phyloP scores from a whole-genome alignment of 2,113 vertebrate species.

The Ailurus styani region DNA sequence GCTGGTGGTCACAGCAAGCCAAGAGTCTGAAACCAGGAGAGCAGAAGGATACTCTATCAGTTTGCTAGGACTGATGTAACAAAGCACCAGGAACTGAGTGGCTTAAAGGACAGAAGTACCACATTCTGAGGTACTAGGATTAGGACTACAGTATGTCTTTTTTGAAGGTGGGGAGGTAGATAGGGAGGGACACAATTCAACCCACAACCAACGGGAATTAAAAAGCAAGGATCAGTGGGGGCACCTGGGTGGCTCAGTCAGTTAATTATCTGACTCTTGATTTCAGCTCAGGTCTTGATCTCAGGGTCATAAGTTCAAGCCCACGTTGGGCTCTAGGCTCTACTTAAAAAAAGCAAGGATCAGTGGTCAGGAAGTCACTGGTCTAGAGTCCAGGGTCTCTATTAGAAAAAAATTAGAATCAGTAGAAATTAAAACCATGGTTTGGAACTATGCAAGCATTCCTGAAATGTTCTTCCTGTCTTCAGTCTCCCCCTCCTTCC shows the following conservation, averaged over 20 bases:
- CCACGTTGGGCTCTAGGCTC: not conserved
- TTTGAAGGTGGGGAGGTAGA: accelerated
- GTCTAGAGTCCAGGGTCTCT: not conserved
- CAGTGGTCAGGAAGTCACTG: not conserved
- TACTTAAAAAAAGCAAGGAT: not conserved
- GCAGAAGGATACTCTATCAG: not conserved
- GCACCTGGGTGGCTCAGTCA: not conserved
- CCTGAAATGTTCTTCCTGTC: not conserved
- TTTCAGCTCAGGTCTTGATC: not conserved
- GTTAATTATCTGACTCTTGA: not conserved
- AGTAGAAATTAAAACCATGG: not conserved
- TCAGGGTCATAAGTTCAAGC: not conserved
- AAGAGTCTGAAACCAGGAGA: not conserved
- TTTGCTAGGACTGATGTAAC: not conserved
- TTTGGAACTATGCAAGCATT: not conserved
- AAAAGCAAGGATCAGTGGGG: not conserved
- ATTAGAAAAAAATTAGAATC: not conserved
- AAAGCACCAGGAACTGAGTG: not conserved
- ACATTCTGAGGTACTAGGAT: not conserved
- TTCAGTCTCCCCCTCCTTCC: not conserved
- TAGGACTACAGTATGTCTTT: not conserved
- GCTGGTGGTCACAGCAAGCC: not conserved
- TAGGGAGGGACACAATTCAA: not conserved
- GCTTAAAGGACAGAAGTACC: not conserved
- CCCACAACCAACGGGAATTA: not conserved